These are phyloP conservation scores for Macrosiphum euphorbiae DNA, from an alignment of 2,888 invertebrate genomes.

Conservation along the genomic window DNA sequence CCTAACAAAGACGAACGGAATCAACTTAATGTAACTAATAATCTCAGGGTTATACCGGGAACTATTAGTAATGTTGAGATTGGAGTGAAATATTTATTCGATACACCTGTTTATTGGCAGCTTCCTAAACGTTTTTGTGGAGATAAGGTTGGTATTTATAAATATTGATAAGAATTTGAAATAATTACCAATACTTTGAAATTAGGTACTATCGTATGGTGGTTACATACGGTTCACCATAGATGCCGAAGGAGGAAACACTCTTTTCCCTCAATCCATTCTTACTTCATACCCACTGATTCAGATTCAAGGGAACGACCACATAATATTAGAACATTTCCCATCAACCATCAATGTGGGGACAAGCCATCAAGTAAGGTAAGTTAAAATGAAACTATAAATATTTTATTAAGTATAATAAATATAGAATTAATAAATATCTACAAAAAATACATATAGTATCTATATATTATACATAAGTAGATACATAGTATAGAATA, in stretches of 20 bases:
- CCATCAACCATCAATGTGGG: conserved; percentile 70
- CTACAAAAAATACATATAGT: not conserved
- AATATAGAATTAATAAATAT: not conserved
- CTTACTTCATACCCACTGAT: conserved; percentile 82
- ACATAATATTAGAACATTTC: conserved; percentile 82
- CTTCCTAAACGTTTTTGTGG: conserved; percentile 86
- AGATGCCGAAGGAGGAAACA: conserved; percentile 77
- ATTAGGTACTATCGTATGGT: conserved; percentile 87
- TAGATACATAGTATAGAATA: not conserved
- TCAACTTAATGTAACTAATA: conserved; percentile 73
- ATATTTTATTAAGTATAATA: not conserved
- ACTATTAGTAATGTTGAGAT: conserved; percentile 74
- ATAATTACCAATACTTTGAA: conserved; percentile 60
- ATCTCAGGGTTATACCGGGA: conserved; percentile 77
- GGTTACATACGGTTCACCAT: conserved; percentile 86
- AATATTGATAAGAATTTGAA: not conserved
- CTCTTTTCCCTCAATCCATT: conserved; percentile 72
- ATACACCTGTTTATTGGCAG: conserved; percentile 85
- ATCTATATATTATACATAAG: not conserved
- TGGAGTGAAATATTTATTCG: conserved; percentile 73
- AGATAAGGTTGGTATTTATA: conserved; percentile 76
- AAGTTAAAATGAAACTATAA: conserved; percentile 62
- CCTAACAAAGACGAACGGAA: conserved; percentile 48
- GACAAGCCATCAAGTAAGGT: conserved; percentile 73
- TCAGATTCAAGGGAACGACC: conserved; percentile 83